Base-by-base conservation (phyloP, 1,140 invertebrate genomes). In the Leptoteleia sp. region DNA sequence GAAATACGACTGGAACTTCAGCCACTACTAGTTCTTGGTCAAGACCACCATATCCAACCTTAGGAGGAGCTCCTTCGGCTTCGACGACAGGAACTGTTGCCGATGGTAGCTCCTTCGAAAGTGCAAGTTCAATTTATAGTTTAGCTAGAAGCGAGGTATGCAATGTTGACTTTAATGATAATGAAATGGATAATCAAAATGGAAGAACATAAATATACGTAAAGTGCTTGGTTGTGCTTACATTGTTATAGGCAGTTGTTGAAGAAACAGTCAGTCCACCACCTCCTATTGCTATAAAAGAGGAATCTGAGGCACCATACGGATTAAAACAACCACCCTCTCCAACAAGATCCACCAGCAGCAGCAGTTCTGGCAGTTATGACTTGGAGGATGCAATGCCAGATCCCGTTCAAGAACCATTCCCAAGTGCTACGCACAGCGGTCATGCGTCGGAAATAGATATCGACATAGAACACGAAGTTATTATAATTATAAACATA, bases 31-130 rank as follows among this genome's bases (percentile, higher is more conserved):
- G 85, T 75, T 90, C 88, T 42, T 87, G 86, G 82, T 87, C 88
- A 19, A 86, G 81, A 70, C 82, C 83, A 29, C 82, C 83, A 43
- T 83, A 87, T 75, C 75, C 83, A 65, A 81, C 83, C 22, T 86
- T 87, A 27, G 85, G 84, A 78, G 83, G 86, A 52, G 82, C 84
- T 43, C 81, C 89, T 11, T 87, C 88, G 2, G 86, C 89, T 27
- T 91, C 91, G 16, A 89, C 91, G 50, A 88, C 91, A 37, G 90
- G 91, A 52, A 91, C 90, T 35, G 90, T 89, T 1, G 92, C 93
- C 68, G 93, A 93, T 59, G 94, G 94, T 15, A 95, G 94, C 80
- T 95, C 94, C 11, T 95, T 95, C 84, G 94, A 95, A 84, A 95
- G 94, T 82, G 94, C 93, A 33, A 95, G 94, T 52, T 95, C 94